Evolutionary conservation across 2,888 invertebrate genomes (phyloP).

Genomic region (Masnerella sp.): DNA sequence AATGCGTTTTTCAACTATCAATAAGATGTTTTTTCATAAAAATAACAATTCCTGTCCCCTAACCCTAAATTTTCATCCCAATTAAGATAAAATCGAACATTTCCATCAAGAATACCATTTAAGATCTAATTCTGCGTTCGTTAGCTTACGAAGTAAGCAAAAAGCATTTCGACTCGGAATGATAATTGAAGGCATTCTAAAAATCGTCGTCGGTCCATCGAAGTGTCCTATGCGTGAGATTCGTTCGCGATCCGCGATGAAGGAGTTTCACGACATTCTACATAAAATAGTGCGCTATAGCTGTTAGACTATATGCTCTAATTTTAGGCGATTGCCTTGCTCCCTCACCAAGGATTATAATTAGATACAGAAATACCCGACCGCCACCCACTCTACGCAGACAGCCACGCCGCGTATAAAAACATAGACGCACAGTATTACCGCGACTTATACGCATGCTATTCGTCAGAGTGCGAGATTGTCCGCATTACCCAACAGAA

Average conservation of each 20-base stretch:
- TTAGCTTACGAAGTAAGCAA: too few species aligned
- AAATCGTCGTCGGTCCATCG: too few species aligned
- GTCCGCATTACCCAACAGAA: constrained; percentile 63
- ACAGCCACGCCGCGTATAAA: constrained; percentile 65
- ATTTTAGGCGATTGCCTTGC: constrained; percentile 77
- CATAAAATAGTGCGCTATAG: constrained; percentile 70
- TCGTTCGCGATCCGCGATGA: constrained; percentile 59
- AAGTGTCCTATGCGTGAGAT: constrained; percentile 55
- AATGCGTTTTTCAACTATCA: too few species aligned
- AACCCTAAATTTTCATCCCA: too few species aligned
- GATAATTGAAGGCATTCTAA: too few species aligned
- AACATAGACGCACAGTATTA: constrained; percentile 64
- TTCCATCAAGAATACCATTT: too few species aligned
- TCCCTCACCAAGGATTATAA: constrained; percentile 77
- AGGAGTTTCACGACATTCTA: constrained; percentile 63
- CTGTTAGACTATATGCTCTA: constrained; percentile 76
- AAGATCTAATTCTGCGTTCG: too few species aligned
- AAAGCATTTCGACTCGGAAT: too few species aligned
- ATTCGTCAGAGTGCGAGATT: constrained; percentile 62
- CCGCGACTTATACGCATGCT: constrained; percentile 60
- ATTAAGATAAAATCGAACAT: too few species aligned
- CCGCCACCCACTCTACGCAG: constrained; percentile 70
- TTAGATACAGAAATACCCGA: constrained; percentile 77
- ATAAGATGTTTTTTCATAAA: too few species aligned
- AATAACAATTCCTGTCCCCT: too few species aligned